Percentiles rank a stretch among this genome's conserved stretches.
These are phyloP conservation scores for Camponotus vicinus DNA, from an alignment of 1,140 invertebrate species.

Conservation along the genomic window DNA sequence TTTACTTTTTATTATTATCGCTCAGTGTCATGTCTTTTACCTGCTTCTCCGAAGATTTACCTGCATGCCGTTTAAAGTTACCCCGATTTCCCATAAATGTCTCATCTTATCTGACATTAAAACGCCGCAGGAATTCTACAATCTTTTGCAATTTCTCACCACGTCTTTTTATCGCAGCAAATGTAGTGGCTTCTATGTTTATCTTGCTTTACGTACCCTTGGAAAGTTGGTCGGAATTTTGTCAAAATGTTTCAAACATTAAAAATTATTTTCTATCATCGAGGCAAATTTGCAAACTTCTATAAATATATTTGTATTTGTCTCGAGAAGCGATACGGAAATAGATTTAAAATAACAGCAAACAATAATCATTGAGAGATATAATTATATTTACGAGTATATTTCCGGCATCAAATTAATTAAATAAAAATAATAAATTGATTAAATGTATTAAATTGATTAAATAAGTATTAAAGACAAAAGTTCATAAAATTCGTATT, in stretches of 20 bases:
- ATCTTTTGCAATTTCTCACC: background rate
- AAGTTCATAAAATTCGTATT: background rate
- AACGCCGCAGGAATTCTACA: background rate
- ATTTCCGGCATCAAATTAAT: background rate
- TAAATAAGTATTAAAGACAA: background rate
- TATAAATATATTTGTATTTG: background rate
- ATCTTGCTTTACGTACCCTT: conserved; percentile 24
- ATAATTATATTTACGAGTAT: background rate
- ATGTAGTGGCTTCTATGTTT: conserved; percentile 26
- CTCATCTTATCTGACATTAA: background rate
- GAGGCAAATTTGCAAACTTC: conserved; percentile 10
- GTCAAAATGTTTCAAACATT: conserved; percentile 15
- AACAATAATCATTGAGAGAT: background rate
- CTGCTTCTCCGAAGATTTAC: background rate
- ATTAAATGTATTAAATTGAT: background rate
- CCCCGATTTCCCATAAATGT: background rate
- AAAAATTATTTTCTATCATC: background rate
- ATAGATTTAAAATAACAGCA: background rate
- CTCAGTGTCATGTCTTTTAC: conserved; percentile 5
- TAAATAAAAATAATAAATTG: background rate
- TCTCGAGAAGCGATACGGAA: background rate
- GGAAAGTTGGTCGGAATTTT: conserved; percentile 24
- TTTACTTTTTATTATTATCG: conserved; percentile 32
- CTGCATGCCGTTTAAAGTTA: conserved; percentile 30
- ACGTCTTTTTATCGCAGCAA: background rate